Percentiles rank a stretch among this genome's conserved stretches.
phyloP scores from a whole-genome alignment of 2,797 vertebrate species.

The Phataginus tetradactyla region DNA sequence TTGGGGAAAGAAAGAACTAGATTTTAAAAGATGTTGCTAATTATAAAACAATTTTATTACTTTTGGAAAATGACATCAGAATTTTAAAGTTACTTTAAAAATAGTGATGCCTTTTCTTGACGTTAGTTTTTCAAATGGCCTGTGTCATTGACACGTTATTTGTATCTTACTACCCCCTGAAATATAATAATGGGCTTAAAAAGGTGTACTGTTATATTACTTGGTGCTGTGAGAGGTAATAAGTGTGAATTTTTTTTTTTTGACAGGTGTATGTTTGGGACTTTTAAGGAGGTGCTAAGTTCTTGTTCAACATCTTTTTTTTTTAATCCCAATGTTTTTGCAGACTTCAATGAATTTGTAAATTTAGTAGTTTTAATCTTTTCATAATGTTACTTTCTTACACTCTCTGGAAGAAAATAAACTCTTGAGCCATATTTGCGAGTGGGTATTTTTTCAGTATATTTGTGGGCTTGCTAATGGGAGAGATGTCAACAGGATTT shows the following conservation, averaged over 20 bases:
- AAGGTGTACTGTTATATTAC: neutral
- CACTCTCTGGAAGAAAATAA: conserved; percentile 8
- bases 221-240: neutral
- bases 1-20: neutral
- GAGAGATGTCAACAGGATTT: conserved; percentile 6
- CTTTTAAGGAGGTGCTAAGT: neutral
- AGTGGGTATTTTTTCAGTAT: neutral
- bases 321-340: neutral
- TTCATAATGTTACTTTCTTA: neutral
- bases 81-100: conserved; percentile 53
- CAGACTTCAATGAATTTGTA: neutral
- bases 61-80: neutral
- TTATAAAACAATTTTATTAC: neutral
- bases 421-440: neutral
- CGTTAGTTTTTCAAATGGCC: neutral
- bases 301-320: neutral
- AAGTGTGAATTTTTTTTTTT: neutral
- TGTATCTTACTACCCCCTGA: conserved; percentile 7
- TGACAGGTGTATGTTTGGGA: neutral
- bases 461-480: conserved; percentile 24
- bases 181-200: conserved; percentile 5
- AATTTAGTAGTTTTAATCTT: neutral
- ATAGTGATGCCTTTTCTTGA: neutral
- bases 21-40: neutral
- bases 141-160: neutral